These are phyloP conservation scores for Dolichoris vasculosae DNA, from an alignment of 1,140 invertebrate genomes.

Conservation along the genomic window DNA sequence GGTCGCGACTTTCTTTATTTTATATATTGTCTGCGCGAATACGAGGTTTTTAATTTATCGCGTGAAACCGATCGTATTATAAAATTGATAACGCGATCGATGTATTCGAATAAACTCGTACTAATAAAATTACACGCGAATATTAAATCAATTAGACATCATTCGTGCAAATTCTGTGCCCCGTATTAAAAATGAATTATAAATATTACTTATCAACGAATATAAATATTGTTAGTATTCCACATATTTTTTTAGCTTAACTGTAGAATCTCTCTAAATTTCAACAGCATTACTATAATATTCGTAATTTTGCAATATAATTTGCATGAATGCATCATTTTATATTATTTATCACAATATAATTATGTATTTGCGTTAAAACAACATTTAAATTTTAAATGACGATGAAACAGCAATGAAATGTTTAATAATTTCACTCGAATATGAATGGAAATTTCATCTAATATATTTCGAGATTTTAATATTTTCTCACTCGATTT, in stretches of 20 bases:
- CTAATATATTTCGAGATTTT: background rate
- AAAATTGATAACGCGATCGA: background rate
- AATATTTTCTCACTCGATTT: background rate
- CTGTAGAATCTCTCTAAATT: background rate
- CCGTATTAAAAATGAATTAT: background rate
- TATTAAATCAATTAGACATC: background rate
- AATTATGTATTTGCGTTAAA: background rate
- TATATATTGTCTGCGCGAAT: background rate
- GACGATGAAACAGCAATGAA: background rate
- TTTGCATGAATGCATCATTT: background rate
- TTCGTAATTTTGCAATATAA: background rate
- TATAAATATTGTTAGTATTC: background rate
- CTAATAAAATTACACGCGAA: background rate
- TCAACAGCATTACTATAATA: background rate
- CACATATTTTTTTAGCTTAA: background rate
- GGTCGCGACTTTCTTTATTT: background rate
- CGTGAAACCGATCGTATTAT: no score
- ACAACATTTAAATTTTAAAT: background rate
- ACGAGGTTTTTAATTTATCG: no score
- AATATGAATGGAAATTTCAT: background rate
- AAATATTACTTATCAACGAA: background rate
- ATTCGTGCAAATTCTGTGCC: background rate
- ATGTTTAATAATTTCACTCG: background rate
- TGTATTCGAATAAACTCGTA: background rate
- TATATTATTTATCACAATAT: background rate